Evolutionary conservation across 2,888 invertebrate species (phyloP).

Genomic region (Lamellibrachia columna): DNA sequence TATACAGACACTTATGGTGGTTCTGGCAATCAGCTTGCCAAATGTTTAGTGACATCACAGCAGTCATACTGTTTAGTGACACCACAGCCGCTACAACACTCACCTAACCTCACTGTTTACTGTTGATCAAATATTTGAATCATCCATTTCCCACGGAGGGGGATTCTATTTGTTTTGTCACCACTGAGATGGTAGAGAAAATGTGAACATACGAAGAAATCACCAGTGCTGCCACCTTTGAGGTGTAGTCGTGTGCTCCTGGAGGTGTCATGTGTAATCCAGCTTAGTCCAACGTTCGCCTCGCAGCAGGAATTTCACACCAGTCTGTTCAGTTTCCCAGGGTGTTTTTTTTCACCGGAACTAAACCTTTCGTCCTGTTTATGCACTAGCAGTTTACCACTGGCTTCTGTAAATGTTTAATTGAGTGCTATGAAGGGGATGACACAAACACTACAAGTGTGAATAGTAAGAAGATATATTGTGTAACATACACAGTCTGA

Average conservation of each 20-base stretch:
- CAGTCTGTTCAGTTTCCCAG: constrained; percentile 3
- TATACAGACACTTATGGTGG: not conserved
- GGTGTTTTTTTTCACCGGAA: not conserved
- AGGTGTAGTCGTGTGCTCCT: not conserved
- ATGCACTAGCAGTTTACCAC: not conserved
- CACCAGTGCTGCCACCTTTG: not conserved
- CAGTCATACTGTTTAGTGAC: not conserved
- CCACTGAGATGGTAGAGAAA: not conserved
- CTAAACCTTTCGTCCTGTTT: not conserved
- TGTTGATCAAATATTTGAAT: not conserved
- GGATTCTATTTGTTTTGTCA: not conserved
- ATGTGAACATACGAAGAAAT: not conserved
- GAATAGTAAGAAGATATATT: too few species aligned
- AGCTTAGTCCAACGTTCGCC: not conserved
- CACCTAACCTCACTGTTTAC: not conserved
- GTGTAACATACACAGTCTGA: too few species aligned
- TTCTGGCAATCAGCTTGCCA: not conserved
- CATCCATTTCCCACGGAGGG: not conserved
- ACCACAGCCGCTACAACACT: not conserved
- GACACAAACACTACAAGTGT: too few species aligned
- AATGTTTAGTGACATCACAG: not conserved
- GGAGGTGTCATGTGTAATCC: not conserved
- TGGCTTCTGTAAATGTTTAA: too few species aligned
- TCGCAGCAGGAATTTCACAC: not conserved
- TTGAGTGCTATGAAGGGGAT: too few species aligned